Evolutionary conservation across 35 echinoderm and acorn worm species (phyloP).

Genomic region (Apostichopus parvimensis): DNA sequence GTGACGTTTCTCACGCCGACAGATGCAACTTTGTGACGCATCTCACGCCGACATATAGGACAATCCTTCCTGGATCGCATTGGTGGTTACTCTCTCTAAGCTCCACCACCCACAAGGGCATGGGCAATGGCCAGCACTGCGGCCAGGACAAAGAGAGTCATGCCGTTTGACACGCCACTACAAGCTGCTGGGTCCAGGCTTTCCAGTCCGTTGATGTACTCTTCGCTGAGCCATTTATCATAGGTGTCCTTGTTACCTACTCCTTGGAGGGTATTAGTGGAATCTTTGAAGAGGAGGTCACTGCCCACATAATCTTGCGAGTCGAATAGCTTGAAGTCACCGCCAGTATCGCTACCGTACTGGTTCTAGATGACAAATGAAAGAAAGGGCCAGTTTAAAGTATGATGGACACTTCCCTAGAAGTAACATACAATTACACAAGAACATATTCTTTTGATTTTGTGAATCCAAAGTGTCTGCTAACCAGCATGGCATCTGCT

Average conservation of each 20-base stretch:
- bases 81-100: background rate
- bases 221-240: constrained; percentile 39
- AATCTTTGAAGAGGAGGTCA: constrained; percentile 68
- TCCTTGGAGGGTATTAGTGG: constrained; percentile 6
- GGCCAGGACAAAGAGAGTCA: background rate
- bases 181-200: background rate
- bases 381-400: no score
- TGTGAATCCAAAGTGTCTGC: no score
- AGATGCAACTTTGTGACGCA: constrained; percentile 17
- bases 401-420: no score
- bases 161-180: background rate
- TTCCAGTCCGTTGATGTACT: constrained; percentile 54
- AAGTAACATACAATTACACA: no score
- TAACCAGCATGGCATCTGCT: no score
- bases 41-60: constrained; percentile 37
- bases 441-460: no score
- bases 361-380: background rate
- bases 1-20: constrained; percentile 24
- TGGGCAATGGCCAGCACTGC: background rate
- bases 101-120: background rate
- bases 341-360: background rate
- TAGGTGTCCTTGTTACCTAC: constrained; percentile 60
- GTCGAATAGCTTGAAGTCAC: constrained; percentile 57
- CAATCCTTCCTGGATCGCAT: constrained; percentile 40
- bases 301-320: constrained; percentile 35